phyloP scores from a whole-genome alignment of 2,888 invertebrate species.

The Synergus japonicus region DNA sequence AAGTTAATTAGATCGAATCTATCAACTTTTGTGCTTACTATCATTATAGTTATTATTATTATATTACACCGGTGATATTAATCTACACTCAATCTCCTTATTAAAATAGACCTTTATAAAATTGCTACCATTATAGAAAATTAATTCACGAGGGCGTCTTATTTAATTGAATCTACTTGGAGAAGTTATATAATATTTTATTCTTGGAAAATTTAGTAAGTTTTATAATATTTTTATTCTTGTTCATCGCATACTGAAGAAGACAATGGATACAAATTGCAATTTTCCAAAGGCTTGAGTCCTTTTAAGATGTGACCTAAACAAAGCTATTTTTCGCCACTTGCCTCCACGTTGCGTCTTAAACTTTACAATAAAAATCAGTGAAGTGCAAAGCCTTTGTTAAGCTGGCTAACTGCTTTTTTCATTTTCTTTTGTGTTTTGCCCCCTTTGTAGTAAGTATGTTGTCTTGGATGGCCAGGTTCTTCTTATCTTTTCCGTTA shows the following conservation, averaged over 20 bases:
- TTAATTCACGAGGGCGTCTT: neutral
- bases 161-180: conserved; percentile 4
- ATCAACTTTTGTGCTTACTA: neutral
- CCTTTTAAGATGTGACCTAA: neutral
- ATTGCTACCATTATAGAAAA: neutral
- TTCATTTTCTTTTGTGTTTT: neutral
- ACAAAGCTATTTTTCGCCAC: neutral
- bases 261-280: neutral
- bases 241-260: neutral
- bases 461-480: neutral
- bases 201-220: neutral
- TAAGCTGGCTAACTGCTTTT: neutral
- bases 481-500: conserved; percentile 20
- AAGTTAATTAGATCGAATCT: conserved; percentile 30
- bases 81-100: conserved; percentile 18
- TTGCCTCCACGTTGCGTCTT: neutral
- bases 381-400: conserved; percentile 26
- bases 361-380: conserved; percentile 19
- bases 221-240: neutral
- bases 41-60: neutral
- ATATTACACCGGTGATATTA: neutral
- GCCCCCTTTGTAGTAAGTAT: neutral
- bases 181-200: no score
- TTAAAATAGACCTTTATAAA: conserved; percentile 23
- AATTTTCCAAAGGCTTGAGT: neutral